Evolutionary conservation across 2,888 invertebrate genomes (phyloP).

Genomic region (Drosophila mettleri): DNA sequence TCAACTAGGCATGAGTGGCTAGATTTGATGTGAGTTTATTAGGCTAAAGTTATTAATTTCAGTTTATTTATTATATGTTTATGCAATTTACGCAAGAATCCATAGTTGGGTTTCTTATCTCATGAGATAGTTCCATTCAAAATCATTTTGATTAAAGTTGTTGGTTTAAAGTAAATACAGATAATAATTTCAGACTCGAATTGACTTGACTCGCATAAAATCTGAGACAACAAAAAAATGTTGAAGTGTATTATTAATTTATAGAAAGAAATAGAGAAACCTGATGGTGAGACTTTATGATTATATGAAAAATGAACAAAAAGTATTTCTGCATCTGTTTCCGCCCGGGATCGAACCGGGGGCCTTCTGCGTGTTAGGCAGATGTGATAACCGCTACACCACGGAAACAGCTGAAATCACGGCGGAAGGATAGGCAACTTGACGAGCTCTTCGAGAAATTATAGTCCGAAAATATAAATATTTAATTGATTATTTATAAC

Average conservation of each 20-base stretch:
- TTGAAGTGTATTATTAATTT: background rate
- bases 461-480: slow-evolving; percentile 1
- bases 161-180: background rate
- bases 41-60: background rate
- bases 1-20: background rate
- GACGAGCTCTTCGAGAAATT: background rate
- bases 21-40: background rate
- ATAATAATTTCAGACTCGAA: background rate
- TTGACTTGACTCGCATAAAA: background rate
- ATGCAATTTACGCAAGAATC: background rate
- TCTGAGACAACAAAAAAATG: background rate
- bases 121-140: background rate
- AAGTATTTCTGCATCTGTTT: slow-evolving; percentile 12
- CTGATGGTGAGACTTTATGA: too few species aligned
- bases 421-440: slow-evolving; percentile 12
- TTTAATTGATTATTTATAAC: slow-evolving; percentile 4
- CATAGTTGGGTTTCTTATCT: background rate
- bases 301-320: slow-evolving; percentile 7
- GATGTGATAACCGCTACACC: slow-evolving; percentile 85
- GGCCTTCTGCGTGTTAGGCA: slow-evolving; percentile 85
- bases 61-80: background rate
- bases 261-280: too few species aligned
- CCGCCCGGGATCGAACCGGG: slow-evolving; percentile 85
- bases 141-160: background rate
- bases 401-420: slow-evolving; percentile 75